phyloP scores from a whole-genome alignment of 2,888 invertebrate species.

The Caenorhabditis drosophilae region DNA sequence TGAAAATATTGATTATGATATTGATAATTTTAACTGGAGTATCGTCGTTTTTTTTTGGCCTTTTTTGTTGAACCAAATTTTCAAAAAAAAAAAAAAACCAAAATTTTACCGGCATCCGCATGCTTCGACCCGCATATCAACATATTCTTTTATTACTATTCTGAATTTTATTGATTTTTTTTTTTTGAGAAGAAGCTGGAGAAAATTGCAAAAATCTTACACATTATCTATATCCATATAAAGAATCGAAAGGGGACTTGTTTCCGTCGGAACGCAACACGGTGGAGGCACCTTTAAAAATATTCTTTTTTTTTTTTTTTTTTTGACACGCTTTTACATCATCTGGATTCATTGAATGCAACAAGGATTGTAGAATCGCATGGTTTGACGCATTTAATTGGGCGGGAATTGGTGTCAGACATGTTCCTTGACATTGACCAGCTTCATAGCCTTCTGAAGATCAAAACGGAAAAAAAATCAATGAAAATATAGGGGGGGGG shows the following conservation, averaged over 20 bases:
- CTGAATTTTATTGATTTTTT: constrained; percentile 79
- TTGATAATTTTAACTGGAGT: neutral
- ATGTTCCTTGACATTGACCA: constrained; percentile 92
- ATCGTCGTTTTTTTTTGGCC: no score
- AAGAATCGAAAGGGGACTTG: constrained; percentile 91
- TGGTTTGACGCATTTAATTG: constrained; percentile 96
- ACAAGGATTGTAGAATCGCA: constrained; percentile 94
- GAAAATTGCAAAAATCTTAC: constrained; percentile 8
- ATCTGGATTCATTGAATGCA: constrained; percentile 86
- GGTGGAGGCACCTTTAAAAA: constrained; percentile 88
- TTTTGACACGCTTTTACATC: constrained; percentile 12
- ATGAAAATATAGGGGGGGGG: neutral
- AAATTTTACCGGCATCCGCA: constrained; percentile 80
- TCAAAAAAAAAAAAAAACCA: neutral
- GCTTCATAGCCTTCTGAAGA: constrained; percentile 76
- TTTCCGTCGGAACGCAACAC: constrained; percentile 94
- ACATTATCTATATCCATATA: constrained; percentile 79
- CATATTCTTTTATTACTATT: constrained; percentile 94
- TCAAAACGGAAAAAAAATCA: no score
- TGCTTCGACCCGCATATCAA: constrained; percentile 94
- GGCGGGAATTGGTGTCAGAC: constrained; percentile 89
- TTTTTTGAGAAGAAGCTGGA: neutral
- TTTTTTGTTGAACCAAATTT: neutral
- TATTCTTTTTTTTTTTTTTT: neutral
- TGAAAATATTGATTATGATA: neutral